Evolutionary conservation across 53 echinoderm and acorn worm genomes (phyloP), one percentile per base, ranked within the genome.

Genomic region (Temnopleurus reevesii): DNA sequence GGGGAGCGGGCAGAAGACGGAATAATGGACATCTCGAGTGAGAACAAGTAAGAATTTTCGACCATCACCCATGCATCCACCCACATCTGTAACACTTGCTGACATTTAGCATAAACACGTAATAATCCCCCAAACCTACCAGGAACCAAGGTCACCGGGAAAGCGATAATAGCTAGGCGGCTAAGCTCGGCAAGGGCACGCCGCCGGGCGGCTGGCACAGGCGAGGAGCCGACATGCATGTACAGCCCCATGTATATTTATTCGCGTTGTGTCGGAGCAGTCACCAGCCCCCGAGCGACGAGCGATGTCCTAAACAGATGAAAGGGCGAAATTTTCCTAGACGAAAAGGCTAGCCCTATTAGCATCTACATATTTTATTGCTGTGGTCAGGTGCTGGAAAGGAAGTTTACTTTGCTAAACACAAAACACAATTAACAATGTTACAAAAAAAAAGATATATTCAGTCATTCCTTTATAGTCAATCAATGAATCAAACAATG

Each of bases 61-160:
- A 71, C 71, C 71, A 43, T 8, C 71, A 29, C 34, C 71, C 71
- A n/a, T 34, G 36, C 23, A 59, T 59, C 23, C 82, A 54, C 49
- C 29, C 49, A 33, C 55, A 55, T 83, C 83, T 85, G 85, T 85
- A 85, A 85, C 85, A 85, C 85, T 85, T 85, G 45, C 49, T 47
- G 85, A 85, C 85, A 56, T 85, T 43, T 46, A 9, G 24, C 45
- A 45, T 85, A 85, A 85, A 85, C 60, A 85, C 12, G 60, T 43
- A n/a, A 27, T 59, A 85, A 85, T 85, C 85, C 85, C 8, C 85
- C 45, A 10, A 34, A 25, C 60, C 85, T 45, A 43, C 61, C 85
- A 12, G 10, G 25, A 45, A 21, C 46, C 60, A 85, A 85, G 85
- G 83, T 55, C 83, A 47, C 33, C 3, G 30, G 13, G 17, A n/a